A percentile compares a stretch with the other conserved stretches of the same genome.
Conservation (phyloP, 2,113 vertebrate species). For the Coryphaenoides rupestris region DNA sequence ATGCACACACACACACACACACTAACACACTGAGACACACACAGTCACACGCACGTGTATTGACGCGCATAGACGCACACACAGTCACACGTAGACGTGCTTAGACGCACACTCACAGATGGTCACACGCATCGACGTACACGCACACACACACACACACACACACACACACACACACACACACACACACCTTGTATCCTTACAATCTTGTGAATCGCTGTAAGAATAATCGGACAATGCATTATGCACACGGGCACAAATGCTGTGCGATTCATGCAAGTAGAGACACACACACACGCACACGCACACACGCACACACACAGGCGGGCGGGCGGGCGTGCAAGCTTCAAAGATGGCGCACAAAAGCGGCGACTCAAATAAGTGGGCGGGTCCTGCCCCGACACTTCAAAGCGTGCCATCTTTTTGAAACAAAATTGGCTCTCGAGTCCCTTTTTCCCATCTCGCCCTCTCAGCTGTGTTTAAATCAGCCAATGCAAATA, state of each 20-base stretch:
- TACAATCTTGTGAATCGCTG: too few species aligned
- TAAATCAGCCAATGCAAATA: constrained; percentile 60
- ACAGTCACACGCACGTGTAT: too few species aligned
- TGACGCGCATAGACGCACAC: too few species aligned
- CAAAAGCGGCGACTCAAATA: constrained; percentile 57
- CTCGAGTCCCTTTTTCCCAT: constrained; percentile 33
- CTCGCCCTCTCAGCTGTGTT: constrained; percentile 42
- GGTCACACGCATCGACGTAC: neutral
- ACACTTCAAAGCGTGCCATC: constrained; percentile 61
- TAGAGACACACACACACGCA: neutral
- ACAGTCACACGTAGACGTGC: neutral
- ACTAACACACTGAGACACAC: too few species aligned
- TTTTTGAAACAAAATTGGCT: constrained; percentile 63
- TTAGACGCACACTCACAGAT: neutral
- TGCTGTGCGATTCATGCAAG: neutral
- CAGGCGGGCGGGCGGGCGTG: constrained; percentile 8
- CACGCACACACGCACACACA: neutral
- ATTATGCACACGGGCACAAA: too few species aligned
- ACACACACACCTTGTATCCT: constrained; percentile 15
- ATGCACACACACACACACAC: too few species aligned
- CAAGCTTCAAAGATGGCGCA: constrained; percentile 58
- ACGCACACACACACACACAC: neutral
- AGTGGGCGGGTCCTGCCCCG: constrained; percentile 45
- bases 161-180: constrained; percentile 11
- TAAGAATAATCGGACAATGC: too few species aligned